These are phyloP conservation scores for Helleia helle DNA, from an alignment of 2,888 invertebrate genomes.

Conservation along the genomic window DNA sequence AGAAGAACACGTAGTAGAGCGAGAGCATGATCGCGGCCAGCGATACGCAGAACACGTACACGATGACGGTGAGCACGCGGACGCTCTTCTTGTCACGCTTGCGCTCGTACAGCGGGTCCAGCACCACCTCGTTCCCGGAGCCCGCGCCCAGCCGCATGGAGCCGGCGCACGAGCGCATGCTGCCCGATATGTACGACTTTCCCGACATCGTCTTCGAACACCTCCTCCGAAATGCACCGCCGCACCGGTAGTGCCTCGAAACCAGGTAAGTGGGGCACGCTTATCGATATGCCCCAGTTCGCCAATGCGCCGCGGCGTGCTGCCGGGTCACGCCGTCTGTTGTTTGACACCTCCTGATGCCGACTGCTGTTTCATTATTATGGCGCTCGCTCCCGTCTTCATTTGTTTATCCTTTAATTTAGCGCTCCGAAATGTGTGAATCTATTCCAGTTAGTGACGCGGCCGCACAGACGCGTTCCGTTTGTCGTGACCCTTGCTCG, in stretches of 20 bases:
- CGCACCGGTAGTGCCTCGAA: slow-evolving; percentile 29
- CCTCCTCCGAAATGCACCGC: slow-evolving; percentile 37
- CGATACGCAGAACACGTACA: slow-evolving; percentile 95
- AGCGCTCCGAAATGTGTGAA: slow-evolving; percentile 46
- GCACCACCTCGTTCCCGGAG: slow-evolving; percentile 56
- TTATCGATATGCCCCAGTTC: slow-evolving; percentile 69
- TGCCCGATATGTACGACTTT: slow-evolving; percentile 71
- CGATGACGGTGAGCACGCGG: slow-evolving; percentile 92
- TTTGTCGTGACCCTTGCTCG: slow-evolving; percentile 45
- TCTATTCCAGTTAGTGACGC: slow-evolving; percentile 70
- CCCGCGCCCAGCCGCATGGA: slow-evolving; percentile 59
- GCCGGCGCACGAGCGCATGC: slow-evolving; percentile 63
- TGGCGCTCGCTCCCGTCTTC: slow-evolving; percentile 54
- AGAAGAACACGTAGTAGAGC: slow-evolving; percentile 94
- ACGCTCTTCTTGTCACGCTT: slow-evolving; percentile 91
- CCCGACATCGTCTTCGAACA: slow-evolving; percentile 62
- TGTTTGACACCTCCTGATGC: slow-evolving; percentile 63
- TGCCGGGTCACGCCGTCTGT: slow-evolving; percentile 65
- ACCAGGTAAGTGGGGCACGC: slow-evolving; percentile 61
- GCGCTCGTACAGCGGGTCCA: slow-evolving; percentile 84
- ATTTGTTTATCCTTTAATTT: slow-evolving; percentile 74
- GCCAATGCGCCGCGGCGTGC: no score
- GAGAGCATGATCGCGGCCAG: slow-evolving; percentile 95
- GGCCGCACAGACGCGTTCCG: slow-evolving; percentile 50
- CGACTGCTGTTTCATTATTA: slow-evolving; percentile 66